Base-by-base conservation (phyloP, 2,888 invertebrate genomes). In the Auanema freiburgensis region DNA sequence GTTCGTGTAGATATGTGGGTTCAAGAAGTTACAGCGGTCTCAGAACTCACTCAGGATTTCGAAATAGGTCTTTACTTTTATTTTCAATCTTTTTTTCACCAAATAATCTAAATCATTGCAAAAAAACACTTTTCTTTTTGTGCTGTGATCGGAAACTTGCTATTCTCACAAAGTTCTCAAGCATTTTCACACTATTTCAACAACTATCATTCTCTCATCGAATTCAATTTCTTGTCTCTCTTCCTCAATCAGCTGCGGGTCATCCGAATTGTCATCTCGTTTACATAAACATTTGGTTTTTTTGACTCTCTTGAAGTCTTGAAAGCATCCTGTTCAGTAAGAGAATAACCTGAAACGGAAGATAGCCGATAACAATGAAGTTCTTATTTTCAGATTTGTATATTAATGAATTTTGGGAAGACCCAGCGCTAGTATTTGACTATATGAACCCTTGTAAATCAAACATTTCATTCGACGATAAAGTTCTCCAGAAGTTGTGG, bases 371-470 rank as follows among this genome's bases (percentile, higher is more conserved):
- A 33, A 33, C 33, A 33, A 33, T 33, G 8, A 3, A 33, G 8
- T 33, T 33, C 8, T 8, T 5, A 33, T 16, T 50, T 68, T 14
- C 66, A 81, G 83, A 83, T 65, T 60, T 83, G 40, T 83, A 83
- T 63, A 81, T 83, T 55, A 83, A 83, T 67, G 83, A 83, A 64
- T 79, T 81, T 59, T 83, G 83, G 83, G 79, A 77, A 55, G 83
- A 83, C 64, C 82, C 83, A 11, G 81, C 80, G 2, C 63, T 83
- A 18, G 68, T 74, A 4, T 83, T 75, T 62, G 78, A 79, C 42
- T 75, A 79, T 58, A 78, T 83, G 81, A 83, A 83, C 66, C 83
- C 83, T 5, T 83, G 83, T 69, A 81, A 80, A 71, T 63, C 60
- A 33, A 83, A 83, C 66, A 76, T 83, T 40, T 80, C 82, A n/a